These are phyloP conservation scores for Stratiomys singularior DNA, from an alignment of 2,888 invertebrate species.

Conservation along the genomic window DNA sequence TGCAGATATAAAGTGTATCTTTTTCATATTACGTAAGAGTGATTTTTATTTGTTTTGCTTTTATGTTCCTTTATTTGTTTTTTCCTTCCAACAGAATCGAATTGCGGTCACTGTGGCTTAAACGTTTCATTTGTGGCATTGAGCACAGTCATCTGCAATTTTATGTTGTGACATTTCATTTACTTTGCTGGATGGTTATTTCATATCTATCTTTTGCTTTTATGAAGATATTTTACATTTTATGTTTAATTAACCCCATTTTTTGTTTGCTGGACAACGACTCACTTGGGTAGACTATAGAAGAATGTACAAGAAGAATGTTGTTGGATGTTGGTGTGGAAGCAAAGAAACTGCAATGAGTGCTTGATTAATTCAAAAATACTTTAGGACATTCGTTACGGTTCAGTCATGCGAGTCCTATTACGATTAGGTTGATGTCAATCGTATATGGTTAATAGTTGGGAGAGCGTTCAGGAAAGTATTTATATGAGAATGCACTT, in stretches of 20 bases:
- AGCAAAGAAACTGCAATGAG: not conserved
- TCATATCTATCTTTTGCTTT: constrained; percentile 10
- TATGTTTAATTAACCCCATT: constrained; percentile 42
- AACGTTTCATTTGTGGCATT: not conserved
- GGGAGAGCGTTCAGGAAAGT: not conserved
- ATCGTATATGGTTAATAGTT: not conserved
- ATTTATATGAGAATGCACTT: not conserved
- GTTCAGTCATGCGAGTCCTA: not conserved
- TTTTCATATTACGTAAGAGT: constrained; percentile 18
- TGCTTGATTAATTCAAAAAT: not conserved
- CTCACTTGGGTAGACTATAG: not conserved
- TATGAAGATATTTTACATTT: constrained; percentile 18
- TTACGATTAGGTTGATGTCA: not conserved
- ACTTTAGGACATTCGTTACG: not conserved
- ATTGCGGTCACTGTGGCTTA: constrained; percentile 23
- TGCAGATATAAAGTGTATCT: constrained; percentile 13
- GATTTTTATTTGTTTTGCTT: not conserved
- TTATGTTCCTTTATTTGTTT: no score
- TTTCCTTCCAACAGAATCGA: not conserved
- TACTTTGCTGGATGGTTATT: not conserved
- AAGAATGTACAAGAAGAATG: not conserved
- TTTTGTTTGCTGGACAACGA: not conserved
- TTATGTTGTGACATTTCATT: constrained; percentile 29
- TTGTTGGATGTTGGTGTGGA: not conserved
- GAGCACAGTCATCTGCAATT: constrained; percentile 32